Evolutionary conservation across 2,797 vertebrate species (phyloP), one percentile per base, ranked within the genome.

Genomic region (Lycodopsis pacificus): DNA sequence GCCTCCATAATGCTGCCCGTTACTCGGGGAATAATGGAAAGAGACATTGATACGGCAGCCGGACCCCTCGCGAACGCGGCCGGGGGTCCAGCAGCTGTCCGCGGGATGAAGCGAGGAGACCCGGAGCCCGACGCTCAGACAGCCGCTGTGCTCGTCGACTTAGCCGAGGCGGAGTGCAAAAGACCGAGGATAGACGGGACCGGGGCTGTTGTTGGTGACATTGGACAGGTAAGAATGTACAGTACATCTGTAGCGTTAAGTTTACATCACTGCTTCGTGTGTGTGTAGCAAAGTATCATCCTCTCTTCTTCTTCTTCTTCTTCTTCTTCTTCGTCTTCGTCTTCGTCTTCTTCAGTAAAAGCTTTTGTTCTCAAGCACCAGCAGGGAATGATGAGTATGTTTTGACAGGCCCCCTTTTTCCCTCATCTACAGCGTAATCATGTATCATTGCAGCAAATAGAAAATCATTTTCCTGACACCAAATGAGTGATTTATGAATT

Each of bases 31-130:
- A 93, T 95, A 61, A 93, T 95, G 93, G 94, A 95, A 30, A 92
- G 92, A 77, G 95, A 95, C 80, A 88, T 94, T 64, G 95, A 95
- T 53, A 66, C 93, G 30, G 80, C 89, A 34, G 84, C 88, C 76
- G 94, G 91, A 90, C 72, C 92, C 36, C 91, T 79, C 7, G 74
- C 85, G 0, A 90, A 79, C 91, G 71, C 92, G 56, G 77, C 84
- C 74, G 93, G 91, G 75, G 92, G 83, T 81, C 82, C 92, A 30
- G 91, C 90, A 61, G 89, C 89, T 48, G 89, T 93, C 70, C 93
- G 94, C 15, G 94, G 85, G 15, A 94, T 94, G 94, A 95, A 95
- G 89, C 90, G 95, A 79, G 95, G 94, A 66, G 95, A 95, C 85
- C 94, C 95, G 70, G 95, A 95, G 88, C 93, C 95, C 36, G 95